These are phyloP conservation scores for Pedetes capensis DNA, from an alignment of 2,113 vertebrate species.

Conservation along the genomic window DNA sequence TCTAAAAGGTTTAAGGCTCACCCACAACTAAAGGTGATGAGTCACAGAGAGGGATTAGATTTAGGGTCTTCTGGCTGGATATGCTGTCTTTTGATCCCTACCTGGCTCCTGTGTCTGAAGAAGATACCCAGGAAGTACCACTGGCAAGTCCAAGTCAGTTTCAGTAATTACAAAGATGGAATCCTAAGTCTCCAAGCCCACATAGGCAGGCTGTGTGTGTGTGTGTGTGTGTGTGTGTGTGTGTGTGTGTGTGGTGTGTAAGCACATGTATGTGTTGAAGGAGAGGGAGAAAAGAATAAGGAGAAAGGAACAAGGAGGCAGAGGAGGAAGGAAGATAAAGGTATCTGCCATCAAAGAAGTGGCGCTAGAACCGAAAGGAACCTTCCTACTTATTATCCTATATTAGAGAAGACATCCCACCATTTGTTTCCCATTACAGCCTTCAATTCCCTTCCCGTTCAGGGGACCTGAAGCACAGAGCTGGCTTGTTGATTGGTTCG, in stretches of 20 bases:
- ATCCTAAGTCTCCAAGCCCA: not conserved
- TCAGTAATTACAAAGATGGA: not conserved
- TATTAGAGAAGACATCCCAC: conserved; percentile 40
- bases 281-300: not conserved
- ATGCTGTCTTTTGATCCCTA: not conserved
- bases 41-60: not conserved
- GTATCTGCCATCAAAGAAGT: not conserved
- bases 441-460: conserved; percentile 55
- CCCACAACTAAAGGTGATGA: not conserved
- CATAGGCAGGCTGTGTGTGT: not conserved
- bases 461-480: conserved; percentile 50
- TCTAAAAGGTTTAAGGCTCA: not conserved
- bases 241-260: not conserved
- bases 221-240: not conserved
- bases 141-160: not conserved
- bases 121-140: not conserved
- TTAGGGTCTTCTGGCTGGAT: not conserved
- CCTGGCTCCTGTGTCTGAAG: not conserved
- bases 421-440: conserved; percentile 24
- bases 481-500: conserved; percentile 70
- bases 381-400: conserved; percentile 9
- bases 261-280: too few species aligned
- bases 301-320: not conserved
- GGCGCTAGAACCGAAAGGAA: not conserved
- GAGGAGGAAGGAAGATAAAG: not conserved